A percentile compares a stretch with the other conserved stretches of the same genome.
Evolutionary conservation across 2,888 invertebrate species (phyloP).

Genomic region (Andrena trimmerana): DNA sequence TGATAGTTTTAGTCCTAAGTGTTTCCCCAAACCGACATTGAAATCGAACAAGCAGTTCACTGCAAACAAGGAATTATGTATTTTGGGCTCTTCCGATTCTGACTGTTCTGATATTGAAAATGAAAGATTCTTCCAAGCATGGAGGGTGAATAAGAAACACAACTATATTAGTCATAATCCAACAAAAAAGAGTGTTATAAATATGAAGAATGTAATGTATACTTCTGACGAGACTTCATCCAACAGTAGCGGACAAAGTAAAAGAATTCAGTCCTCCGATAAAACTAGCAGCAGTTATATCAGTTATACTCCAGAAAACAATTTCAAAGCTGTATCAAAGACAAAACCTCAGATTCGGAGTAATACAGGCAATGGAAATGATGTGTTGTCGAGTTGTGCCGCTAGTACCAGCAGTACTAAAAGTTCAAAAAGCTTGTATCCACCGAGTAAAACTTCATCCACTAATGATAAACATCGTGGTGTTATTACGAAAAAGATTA

Average conservation of each 20-base stretch:
- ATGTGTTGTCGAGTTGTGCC: neutral
- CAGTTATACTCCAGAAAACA: conserved; percentile 34
- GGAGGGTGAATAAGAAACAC: neutral
- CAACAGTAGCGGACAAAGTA: conserved; percentile 31
- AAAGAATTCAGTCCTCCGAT: conserved; percentile 37
- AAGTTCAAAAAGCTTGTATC: neutral
- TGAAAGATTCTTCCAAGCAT: conserved; percentile 22
- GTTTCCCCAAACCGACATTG: neutral
- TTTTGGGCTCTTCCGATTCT: conserved; percentile 67
- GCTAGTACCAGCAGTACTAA: conserved; percentile 14
- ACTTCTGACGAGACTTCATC: conserved; percentile 71
- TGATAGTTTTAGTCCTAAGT: conserved; percentile 71
- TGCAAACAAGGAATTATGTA: conserved; percentile 22
- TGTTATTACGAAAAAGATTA: conserved; percentile 36
- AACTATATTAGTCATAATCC: neutral
- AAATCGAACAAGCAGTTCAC: conserved; percentile 16
- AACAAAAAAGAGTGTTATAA: conserved; percentile 18
- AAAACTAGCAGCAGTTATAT: conserved; percentile 46
- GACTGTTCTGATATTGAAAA: conserved; percentile 25
- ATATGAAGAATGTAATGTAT: conserved; percentile 39
- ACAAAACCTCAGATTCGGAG: neutral
- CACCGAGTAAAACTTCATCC: neutral
- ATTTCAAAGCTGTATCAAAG: conserved; percentile 7
- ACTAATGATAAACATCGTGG: neutral
- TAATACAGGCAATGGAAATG: neutral